Percentiles rank a stretch among this genome's conserved stretches.
Evolutionary conservation across 2,888 invertebrate species (phyloP).

Genomic region (Lymantria dispar): DNA sequence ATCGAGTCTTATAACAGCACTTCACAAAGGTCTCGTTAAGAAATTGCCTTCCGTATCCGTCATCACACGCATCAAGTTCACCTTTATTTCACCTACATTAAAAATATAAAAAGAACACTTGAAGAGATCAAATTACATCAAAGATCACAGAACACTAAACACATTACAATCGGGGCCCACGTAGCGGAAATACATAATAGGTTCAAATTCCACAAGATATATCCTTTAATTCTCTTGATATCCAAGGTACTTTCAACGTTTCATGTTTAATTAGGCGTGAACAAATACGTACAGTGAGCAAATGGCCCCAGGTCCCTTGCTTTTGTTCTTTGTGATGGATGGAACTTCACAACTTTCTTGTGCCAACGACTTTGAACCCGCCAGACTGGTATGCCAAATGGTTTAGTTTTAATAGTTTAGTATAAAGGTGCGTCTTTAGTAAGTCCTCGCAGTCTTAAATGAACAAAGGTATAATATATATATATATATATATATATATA

Average conservation of each 20-base stretch:
- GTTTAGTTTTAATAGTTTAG: constrained; percentile 71
- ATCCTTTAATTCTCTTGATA: constrained; percentile 49
- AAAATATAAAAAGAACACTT: not conserved
- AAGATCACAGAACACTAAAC: constrained; percentile 8
- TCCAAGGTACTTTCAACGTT: constrained; percentile 54
- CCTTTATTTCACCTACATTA: too few species aligned
- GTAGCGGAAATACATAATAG: constrained; percentile 23
- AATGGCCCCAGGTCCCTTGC: constrained; percentile 67
- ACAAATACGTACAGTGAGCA: constrained; percentile 73
- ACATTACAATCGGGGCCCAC: constrained; percentile 4
- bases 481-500: too few species aligned
- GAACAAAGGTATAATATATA: too few species aligned
- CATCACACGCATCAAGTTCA: too few species aligned
- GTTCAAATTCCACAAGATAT: constrained; percentile 43
- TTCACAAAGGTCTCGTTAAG: too few species aligned
- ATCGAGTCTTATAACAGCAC: too few species aligned
- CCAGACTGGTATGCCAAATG: constrained; percentile 58
- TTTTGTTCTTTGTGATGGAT: constrained; percentile 76
- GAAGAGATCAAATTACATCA: not conserved
- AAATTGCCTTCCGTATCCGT: too few species aligned
- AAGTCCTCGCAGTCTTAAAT: too few species aligned
- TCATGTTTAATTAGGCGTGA: constrained; percentile 79
- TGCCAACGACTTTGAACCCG: constrained; percentile 63
- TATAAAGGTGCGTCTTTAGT: constrained; percentile 51
- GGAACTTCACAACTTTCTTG: constrained; percentile 73